Evolutionary conservation across 2,113 vertebrate genomes (phyloP), one percentile per base, ranked within the genome.

Genomic region (Nibea coibor): DNA sequence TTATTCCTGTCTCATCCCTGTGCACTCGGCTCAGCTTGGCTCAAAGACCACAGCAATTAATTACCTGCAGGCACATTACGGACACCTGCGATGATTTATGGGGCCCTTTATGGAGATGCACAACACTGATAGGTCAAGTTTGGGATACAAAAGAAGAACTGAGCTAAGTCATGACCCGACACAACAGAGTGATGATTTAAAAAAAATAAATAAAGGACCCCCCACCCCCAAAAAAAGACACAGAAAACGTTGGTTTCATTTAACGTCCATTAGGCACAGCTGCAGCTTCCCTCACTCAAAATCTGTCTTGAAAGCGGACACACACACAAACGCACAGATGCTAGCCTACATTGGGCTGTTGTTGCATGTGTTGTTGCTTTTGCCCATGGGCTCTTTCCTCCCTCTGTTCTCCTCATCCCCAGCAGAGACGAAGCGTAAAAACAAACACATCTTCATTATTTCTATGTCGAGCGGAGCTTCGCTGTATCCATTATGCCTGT

Each of bases 61-160:
- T 89, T 85, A 90, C 80, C 86, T 85, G 75, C 87, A 78, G 86
- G 85, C 87, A 68, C 67, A 50, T 81, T 70, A 81, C 64, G 15
- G 86, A 86, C 88, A 86, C 81, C 80, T 87, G 78, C 56, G 9
- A 62, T 87, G 86, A 91, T 89, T 89, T 81, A 93, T 89, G 75
- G 71, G 83, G 64, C 28, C 81, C 53, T 89, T 87, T 80, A 88
- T 84, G 64, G 75, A 82, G 82, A 90, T 81, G 74, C 73, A 80
- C 79, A 76, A 48, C 53, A 62, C 51, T 85, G 74, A 89, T 83
- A 72, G 87, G 89, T 91, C 85, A 86, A 64, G 63, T 75, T 73
- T 1, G 6, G 76, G 74, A 75, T 72, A 70, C 58, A 71, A 78
- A 82, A 54, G 78, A 67, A 69, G 51, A 61, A 71, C 7, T 16